Evolutionary conservation across 2,888 invertebrate species (phyloP).

Genomic region (Helleia helle): DNA sequence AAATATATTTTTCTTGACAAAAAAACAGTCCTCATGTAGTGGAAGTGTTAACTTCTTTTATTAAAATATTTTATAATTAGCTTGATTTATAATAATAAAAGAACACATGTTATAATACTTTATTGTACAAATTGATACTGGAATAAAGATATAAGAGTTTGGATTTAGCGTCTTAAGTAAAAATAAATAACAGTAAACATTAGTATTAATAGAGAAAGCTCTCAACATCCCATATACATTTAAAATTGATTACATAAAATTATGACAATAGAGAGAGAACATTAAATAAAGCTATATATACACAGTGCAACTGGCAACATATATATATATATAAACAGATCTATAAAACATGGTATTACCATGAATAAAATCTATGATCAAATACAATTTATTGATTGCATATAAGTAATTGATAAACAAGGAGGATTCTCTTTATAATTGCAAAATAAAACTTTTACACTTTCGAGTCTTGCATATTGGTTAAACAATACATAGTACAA

Average conservation of each 20-base stretch:
- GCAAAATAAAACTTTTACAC: background rate
- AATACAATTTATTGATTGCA: no score
- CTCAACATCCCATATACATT: constrained; percentile 62
- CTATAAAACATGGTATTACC: background rate
- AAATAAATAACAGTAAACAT: constrained; percentile 41
- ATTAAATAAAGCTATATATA: constrained; percentile 1
- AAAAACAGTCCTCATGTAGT: no score
- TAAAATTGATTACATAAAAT: constrained; percentile 34
- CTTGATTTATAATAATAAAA: constrained; percentile 16
- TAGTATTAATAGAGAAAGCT: constrained; percentile 44
- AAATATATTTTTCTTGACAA: background rate
- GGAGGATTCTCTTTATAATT: no score
- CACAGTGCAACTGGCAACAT: background rate
- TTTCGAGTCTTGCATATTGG: no score
- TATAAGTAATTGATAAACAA: no score
- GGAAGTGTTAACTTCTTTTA: no score
- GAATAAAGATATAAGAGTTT: constrained; percentile 59
- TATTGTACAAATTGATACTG: constrained; percentile 66
- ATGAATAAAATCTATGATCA: no score
- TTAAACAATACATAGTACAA: no score
- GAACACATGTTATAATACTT: constrained; percentile 43
- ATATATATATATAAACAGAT: background rate
- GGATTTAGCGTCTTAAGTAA: constrained; percentile 43
- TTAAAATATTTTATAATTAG: background rate
- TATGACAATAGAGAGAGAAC: constrained; percentile 19